Evolutionary conservation across 1,140 invertebrate genomes (phyloP), one percentile per base, ranked within the genome.

Genomic region (Druon quercuslanigerum): DNA sequence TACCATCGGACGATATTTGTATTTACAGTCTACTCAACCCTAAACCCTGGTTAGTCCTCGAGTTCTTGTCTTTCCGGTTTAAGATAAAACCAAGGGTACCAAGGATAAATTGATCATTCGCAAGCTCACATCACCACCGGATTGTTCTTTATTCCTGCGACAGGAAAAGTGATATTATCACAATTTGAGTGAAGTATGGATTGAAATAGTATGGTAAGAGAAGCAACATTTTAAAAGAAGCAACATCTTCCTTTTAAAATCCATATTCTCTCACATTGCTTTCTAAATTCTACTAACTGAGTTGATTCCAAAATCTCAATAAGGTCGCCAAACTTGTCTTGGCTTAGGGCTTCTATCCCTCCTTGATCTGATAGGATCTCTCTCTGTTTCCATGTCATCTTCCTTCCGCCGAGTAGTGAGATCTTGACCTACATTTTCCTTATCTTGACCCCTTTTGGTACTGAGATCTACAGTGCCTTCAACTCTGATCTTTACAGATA

Each of bases 21-120:
- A 89, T 88, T 84, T 90, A 89, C 87, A 88, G 83, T 81, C 51
- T 84, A 87, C 83, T 86, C 82, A 83, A 88, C 89, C 83, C 79
- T 87, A 89, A 90, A 91, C 90, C 90, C 90, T 91, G 90, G 88
- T 91, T 91, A 90, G 88, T 91, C 90, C 90, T 88, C 86, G 85
- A 90, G 86, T 88, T 85, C 81, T 77, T 87, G 20, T 8, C 25
- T 57, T 20, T 60, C 25, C 25, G 17, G n/a, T 56, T 56, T 56
- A 9, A 56, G 52, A 17, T 9, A 19, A 56, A 56, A 56, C 54
- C 60, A 40, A 66, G 20, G 14, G 14, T 13, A 66, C 9, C 14
- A 46, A 46, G 12, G 57, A 33, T 33, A 33, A 60, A 11, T 20
- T 46, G 40, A 46, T 46, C 9, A 46, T 46, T 46, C 40, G 7